Evolutionary conservation across 2,113 vertebrate genomes (phyloP).

Genomic region (Oryzias melastigma): DNA sequence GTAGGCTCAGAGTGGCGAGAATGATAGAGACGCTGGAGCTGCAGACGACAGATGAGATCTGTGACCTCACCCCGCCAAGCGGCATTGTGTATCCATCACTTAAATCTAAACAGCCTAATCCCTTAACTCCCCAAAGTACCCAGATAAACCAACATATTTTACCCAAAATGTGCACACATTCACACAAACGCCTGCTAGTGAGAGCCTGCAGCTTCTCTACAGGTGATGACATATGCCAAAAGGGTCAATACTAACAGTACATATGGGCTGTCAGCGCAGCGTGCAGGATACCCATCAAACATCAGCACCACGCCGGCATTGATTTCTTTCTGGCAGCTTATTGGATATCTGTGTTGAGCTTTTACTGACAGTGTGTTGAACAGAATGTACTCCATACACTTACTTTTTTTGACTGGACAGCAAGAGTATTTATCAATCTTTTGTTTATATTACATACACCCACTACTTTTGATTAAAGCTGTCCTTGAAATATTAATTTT

Average conservation of each 20-base stretch:
- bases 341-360: constrained; percentile 19
- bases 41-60: constrained; percentile 10
- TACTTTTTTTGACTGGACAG: constrained; percentile 15
- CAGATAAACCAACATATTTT: too few species aligned
- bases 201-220: background rate
- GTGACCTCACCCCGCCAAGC: constrained; percentile 10
- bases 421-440: background rate
- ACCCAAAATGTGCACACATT: background rate
- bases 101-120: constrained; percentile 18
- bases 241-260: background rate
- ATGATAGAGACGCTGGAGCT: constrained; percentile 51
- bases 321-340: constrained; percentile 27
- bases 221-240: background rate
- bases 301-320: constrained; percentile 15
- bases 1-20: constrained; percentile 41
- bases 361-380: constrained; percentile 14
- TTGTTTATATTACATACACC: background rate
- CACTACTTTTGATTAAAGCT: too few species aligned
- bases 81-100: constrained; percentile 63
- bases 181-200: background rate
- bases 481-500: too few species aligned
- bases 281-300: constrained; percentile 2
- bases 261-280: background rate
- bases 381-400: constrained; percentile 18
- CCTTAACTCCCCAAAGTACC: background rate